Evolutionary conservation across 1,140 invertebrate species (phyloP), one percentile per base, ranked within the genome.

Genomic region (Micrasema longulum): DNA sequence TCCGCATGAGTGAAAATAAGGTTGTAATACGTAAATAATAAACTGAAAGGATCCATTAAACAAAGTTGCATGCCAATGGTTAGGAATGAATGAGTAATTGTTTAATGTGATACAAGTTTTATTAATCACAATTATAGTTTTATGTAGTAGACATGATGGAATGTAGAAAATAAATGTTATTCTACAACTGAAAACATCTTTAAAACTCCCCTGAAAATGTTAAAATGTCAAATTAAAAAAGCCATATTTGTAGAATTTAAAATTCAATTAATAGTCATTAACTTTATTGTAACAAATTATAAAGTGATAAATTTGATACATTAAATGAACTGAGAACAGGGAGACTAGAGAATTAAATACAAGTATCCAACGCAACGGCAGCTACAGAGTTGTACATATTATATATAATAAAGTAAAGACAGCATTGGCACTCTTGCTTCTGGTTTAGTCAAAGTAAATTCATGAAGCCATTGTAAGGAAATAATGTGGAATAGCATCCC

Each of bases 271-370:
- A 47, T 14, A 47, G 10, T 41, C 14, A 53, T 38, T 31, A 64
- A 35, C 60, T 64, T 64, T 64, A 64, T 64, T 64, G 45, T 23
- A 47, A 45, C 26, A 31, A 31, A 31, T 31, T 31, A 31, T 31
- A 31, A 31, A 31, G 20, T 64, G 20, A 64, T 31, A 60, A 64
- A 12, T 45, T 47, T 47, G 22, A 47, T 64, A 64, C 60, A 64
- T 45, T 20, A 45, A 64, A 47, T 35, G 23, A 64, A 47, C 38
- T 23, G 60, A 48, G 43, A 64, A 47, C 14, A 26, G 31, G 31
- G 35, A 64, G 60, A 64, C 60, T 64, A 64, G 60, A 64, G 60
- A 64, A 64, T 20, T 64, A 47, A 64, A 64, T 64, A 64, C 60
- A 64, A 64, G 11, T 60, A 38, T 60, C 36, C 55, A 60, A 41